These are phyloP conservation scores for Mohoua ochrocephala DNA, from an alignment of 2,113 vertebrate species.

Conservation along the genomic window DNA sequence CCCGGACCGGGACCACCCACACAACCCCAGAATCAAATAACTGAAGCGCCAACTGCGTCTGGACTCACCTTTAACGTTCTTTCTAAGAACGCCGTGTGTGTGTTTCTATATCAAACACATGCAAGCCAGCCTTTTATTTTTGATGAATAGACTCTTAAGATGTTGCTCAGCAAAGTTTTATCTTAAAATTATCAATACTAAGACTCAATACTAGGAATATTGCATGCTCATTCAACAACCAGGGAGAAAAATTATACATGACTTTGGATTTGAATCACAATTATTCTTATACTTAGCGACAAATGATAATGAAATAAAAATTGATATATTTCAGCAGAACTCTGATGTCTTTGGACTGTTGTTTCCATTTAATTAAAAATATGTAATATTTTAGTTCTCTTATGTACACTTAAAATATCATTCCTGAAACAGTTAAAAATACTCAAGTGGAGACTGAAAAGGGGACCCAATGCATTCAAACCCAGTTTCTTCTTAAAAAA, in stretches of 20 bases:
- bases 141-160: neutral
- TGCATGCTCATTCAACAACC: neutral
- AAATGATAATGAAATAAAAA: neutral
- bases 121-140: neutral
- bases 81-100: neutral
- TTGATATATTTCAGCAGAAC: neutral
- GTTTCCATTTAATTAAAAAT: neutral
- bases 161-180: neutral
- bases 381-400: neutral
- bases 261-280: neutral
- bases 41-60: accelerated
- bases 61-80: neutral
- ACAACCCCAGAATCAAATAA: neutral
- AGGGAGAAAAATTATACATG: neutral
- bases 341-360: neutral
- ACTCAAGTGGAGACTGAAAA: neutral
- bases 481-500: neutral
- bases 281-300: neutral
- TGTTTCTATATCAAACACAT: neutral
- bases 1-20: neutral
- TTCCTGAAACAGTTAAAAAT: neutral
- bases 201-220: neutral
- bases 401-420: neutral
- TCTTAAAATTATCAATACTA: neutral
- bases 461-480: neutral